phyloP scores from a whole-genome alignment of 2,888 invertebrate species.

The Hipparchia sbordonii region DNA sequence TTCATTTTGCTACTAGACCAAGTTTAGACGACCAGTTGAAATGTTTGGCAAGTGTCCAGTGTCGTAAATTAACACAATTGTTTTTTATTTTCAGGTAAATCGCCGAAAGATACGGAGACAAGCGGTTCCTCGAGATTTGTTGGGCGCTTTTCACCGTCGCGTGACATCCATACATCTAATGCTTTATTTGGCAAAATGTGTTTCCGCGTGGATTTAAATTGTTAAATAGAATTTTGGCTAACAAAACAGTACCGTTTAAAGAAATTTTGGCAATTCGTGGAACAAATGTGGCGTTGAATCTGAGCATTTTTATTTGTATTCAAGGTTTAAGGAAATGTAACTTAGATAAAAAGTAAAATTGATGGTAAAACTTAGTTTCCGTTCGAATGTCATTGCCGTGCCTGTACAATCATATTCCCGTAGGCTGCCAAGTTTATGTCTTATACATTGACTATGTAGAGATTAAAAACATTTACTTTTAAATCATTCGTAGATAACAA shows the following conservation, averaged over 20 bases:
- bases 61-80: constrained; percentile 77
- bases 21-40: constrained; percentile 76
- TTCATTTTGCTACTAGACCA: constrained; percentile 73
- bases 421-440: too few relatives aligned
- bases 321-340: constrained; percentile 25
- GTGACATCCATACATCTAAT: constrained; percentile 43
- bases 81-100: constrained; percentile 81
- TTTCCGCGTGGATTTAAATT: constrained; percentile 35
- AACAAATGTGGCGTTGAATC: constrained; percentile 23
- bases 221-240: constrained; percentile 31
- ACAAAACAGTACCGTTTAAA: constrained; percentile 22
- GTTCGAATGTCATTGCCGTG: background rate
- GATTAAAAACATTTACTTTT: too few relatives aligned
- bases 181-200: constrained; percentile 42
- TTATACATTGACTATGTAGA: too few relatives aligned
- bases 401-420: background rate
- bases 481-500: too few relatives aligned
- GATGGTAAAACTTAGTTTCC: background rate
- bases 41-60: constrained; percentile 76
- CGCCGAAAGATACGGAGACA: constrained; percentile 67
- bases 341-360: background rate
- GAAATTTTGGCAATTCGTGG: constrained; percentile 20
- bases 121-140: constrained; percentile 58
- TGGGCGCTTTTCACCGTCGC: constrained; percentile 45
- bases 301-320: constrained; percentile 24